Evolutionary conservation across 2,113 vertebrate genomes (phyloP).

Genomic region (Actinemys pallida): DNA sequence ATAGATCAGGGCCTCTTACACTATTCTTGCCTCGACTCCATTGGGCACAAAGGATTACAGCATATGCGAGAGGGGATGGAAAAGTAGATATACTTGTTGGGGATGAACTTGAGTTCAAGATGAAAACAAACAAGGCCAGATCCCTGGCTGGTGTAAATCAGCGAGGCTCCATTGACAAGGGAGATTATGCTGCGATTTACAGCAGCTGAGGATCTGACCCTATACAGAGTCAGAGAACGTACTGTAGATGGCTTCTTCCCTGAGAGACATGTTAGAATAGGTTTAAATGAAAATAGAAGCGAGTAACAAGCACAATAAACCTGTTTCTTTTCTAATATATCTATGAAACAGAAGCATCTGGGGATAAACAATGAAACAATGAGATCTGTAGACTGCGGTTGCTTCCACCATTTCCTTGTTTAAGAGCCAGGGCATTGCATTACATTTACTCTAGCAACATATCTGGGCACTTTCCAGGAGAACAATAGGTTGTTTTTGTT

Average conservation of each 20-base stretch:
- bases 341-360: background rate
- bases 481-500: conserved; percentile 38
- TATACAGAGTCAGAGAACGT: accelerated
- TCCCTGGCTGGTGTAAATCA: conserved; percentile 6
- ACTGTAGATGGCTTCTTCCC: background rate
- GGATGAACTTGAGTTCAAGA: background rate
- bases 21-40: conserved; percentile 12
- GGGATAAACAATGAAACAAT: background rate
- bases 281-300: background rate
- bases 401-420: background rate
- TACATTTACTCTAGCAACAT: background rate
- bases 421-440: background rate
- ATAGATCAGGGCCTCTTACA: background rate
- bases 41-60: background rate
- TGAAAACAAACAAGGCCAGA: background rate
- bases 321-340: background rate
- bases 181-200: background rate
- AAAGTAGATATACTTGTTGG: background rate
- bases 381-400: background rate
- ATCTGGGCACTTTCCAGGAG: background rate
- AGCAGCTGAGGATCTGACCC: background rate
- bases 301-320: background rate
- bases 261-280: background rate
- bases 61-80: background rate
- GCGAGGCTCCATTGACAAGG: background rate